Conservation (phyloP, 2,888 invertebrate genomes). For the Watsonalla cultraria region DNA sequence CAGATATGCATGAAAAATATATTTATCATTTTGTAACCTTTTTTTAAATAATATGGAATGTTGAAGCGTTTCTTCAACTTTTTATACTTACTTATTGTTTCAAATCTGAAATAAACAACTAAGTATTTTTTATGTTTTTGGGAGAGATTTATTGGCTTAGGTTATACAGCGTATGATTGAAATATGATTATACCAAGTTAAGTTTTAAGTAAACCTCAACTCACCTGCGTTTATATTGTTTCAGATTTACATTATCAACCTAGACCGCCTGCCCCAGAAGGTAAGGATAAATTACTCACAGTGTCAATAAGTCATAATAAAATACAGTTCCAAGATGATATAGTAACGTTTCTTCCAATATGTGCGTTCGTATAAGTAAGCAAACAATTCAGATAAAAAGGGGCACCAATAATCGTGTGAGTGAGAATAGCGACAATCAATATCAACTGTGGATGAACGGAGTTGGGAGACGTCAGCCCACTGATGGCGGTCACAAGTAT, state of each 20-base stretch:
- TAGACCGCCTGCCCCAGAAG: slow-evolving; percentile 80
- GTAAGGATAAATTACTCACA: slow-evolving; percentile 48
- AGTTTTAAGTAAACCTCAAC: background rate
- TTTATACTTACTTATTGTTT: too few species aligned
- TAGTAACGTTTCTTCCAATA: background rate
- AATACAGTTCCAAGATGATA: background rate
- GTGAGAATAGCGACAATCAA: slow-evolving; percentile 6
- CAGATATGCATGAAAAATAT: too few species aligned
- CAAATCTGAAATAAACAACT: too few species aligned
- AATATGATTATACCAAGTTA: too few species aligned
- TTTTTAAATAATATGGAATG: too few species aligned
- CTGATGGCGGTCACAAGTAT: slow-evolving; percentile 4
- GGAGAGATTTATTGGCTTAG: too few species aligned
- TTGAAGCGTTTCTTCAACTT: too few species aligned
- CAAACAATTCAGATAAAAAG: slow-evolving; percentile 2
- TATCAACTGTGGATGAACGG: background rate
- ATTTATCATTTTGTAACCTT: too few species aligned
- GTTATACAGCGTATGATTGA: too few species aligned
- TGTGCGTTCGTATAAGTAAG: background rate
- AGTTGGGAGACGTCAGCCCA: slow-evolving; percentile 2
- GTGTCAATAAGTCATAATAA: too few species aligned
- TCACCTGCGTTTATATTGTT: slow-evolving; percentile 44
- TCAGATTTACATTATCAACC: slow-evolving; percentile 83
- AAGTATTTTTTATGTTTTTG: too few species aligned
- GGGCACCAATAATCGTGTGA: background rate